phyloP scores from a whole-genome alignment of 2,113 vertebrate species.

The Cynopterus brachyotis region DNA sequence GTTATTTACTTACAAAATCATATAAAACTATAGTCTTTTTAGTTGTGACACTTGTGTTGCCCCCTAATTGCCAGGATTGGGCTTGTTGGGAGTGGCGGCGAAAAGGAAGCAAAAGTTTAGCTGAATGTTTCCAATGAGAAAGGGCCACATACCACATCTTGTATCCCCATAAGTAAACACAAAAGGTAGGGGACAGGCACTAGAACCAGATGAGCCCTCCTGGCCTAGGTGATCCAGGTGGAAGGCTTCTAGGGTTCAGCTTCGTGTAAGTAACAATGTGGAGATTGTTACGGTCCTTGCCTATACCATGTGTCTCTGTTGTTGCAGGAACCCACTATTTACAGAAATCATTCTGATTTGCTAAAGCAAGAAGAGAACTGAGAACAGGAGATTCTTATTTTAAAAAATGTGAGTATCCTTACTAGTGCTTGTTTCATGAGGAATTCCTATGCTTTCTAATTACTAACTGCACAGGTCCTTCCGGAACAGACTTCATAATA shows the following conservation, averaged over 20 bases:
- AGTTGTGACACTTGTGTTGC: conserved; percentile 45
- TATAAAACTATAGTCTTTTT: conserved; percentile 75
- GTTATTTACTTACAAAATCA: conserved; percentile 77
- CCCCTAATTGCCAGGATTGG: neutral
- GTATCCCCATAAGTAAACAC: conserved; percentile 53
- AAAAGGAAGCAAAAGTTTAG: neutral
- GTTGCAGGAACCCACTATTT: conserved; percentile 65
- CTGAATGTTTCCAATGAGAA: conserved; percentile 9
- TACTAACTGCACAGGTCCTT: conserved; percentile 90
- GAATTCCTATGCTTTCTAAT: conserved; percentile 89
- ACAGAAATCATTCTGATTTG: conserved; percentile 74
- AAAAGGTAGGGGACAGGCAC: conserved; percentile 71
- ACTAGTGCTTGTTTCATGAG: conserved; percentile 77
- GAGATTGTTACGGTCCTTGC: conserved; percentile 31
- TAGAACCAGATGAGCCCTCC: conserved; percentile 35
- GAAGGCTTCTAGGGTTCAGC: conserved; percentile 60
- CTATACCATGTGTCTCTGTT: conserved; percentile 57
- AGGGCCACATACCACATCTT: conserved; percentile 63
- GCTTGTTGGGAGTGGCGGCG: neutral
- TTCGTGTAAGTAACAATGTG: conserved; percentile 41
- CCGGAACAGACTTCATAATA: conserved; percentile 90
- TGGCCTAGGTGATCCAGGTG: conserved; percentile 50
- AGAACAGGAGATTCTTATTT: neutral
- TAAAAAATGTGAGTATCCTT: neutral
- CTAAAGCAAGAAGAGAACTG: neutral